Evolutionary conservation across 1,140 invertebrate species (phyloP).

Genomic region (Branchinecta lindahli): DNA sequence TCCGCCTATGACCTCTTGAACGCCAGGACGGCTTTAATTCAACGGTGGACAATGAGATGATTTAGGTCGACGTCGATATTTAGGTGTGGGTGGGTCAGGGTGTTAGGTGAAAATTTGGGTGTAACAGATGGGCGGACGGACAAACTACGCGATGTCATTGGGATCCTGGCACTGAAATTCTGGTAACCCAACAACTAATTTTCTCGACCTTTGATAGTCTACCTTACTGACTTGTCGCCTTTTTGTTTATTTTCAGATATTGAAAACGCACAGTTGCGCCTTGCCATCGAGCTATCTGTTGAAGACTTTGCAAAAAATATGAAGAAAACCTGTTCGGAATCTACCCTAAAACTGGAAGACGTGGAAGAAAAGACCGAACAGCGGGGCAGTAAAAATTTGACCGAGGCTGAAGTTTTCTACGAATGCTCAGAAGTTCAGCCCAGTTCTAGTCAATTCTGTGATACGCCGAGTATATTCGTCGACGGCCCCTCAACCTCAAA

Average conservation of each 20-base stretch:
- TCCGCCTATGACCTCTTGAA: no score
- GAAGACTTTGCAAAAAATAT: not conserved
- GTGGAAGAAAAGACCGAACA: not conserved
- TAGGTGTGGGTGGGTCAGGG: no score
- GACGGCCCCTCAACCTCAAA: slow-evolving; percentile 31
- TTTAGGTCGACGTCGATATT: no score
- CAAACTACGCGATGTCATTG: no score
- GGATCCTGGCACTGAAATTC: no score
- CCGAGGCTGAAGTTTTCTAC: not conserved
- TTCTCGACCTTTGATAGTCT: no score
- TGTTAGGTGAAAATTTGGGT: no score
- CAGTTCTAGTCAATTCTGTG: slow-evolving; percentile 10
- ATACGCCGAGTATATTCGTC: not conserved
- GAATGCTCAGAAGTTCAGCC: not conserved
- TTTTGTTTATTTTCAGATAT: not conserved
- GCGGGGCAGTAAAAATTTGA: not conserved
- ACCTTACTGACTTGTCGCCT: not conserved
- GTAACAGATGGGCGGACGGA: no score
- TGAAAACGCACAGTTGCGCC: not conserved
- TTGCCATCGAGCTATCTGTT: not conserved
- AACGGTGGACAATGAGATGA: no score
- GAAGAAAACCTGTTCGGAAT: not conserved
- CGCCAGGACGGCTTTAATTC: no score
- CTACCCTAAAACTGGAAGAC: not conserved
- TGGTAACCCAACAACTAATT: no score